These are phyloP conservation scores for Tenthredo amoena DNA, from an alignment of 2,888 invertebrate species.

Conservation along the genomic window DNA sequence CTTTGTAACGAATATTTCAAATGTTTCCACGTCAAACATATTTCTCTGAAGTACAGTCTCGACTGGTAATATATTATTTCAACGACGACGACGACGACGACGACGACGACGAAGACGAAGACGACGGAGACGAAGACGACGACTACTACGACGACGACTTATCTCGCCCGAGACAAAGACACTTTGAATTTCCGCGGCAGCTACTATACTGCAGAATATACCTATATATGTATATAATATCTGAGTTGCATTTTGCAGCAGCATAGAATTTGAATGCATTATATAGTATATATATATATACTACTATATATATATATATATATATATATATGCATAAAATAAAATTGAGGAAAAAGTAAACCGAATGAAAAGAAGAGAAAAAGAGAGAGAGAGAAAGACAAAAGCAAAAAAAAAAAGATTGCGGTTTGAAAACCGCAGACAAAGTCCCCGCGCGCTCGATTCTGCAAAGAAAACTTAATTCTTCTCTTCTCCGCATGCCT, in stretches of 20 bases:
- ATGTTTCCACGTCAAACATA: slow-evolving; percentile 59
- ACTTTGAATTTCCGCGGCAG: slow-evolving; percentile 33
- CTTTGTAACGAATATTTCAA: slow-evolving; percentile 64
- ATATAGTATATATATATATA: background rate
- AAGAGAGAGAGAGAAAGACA: background rate
- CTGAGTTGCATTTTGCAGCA: background rate
- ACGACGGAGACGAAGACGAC: slow-evolving; percentile 14
- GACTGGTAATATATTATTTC: slow-evolving; percentile 46
- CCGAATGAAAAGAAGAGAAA: background rate
- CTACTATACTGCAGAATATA: slow-evolving; percentile 15
- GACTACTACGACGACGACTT: slow-evolving; percentile 7
- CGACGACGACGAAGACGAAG: slow-evolving; percentile 9
- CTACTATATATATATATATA: background rate
- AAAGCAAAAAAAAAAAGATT: background rate
- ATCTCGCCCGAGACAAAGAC: slow-evolving; percentile 44
- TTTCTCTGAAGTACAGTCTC: slow-evolving; percentile 53
- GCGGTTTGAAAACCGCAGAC: slow-evolving; percentile 47
- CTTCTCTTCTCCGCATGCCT: slow-evolving; percentile 44
- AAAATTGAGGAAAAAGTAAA: slow-evolving; percentile 23
- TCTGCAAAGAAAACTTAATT: slow-evolving; percentile 49
- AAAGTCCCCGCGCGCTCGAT: slow-evolving; percentile 48
- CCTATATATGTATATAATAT: background rate
- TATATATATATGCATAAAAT: background rate
- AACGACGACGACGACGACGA: slow-evolving; percentile 31
- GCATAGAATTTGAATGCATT: slow-evolving; percentile 25